Conservation (phyloP, 2,797 vertebrate species). For the Hydrophis major region DNA sequence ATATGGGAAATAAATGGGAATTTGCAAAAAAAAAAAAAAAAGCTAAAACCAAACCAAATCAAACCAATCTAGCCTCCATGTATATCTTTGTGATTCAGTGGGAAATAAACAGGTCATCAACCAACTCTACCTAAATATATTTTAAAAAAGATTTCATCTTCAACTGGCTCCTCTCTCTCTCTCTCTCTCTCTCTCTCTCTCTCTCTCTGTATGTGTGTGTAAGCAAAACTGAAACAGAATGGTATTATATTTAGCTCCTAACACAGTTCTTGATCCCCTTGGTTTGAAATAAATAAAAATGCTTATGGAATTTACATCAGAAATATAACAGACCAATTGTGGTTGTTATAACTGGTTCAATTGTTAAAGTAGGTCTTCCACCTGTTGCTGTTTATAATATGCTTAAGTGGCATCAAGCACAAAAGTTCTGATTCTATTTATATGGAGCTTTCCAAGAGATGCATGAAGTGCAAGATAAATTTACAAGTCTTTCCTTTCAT, state of each 20-base stretch:
- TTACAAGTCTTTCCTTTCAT: slow-evolving; percentile 52
- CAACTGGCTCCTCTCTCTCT: neutral
- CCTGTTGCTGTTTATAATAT: slow-evolving; percentile 66
- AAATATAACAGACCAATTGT: slow-evolving; percentile 51
- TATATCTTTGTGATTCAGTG: slow-evolving; percentile 52
- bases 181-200: no score
- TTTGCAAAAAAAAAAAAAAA: neutral
- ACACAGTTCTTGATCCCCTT: slow-evolving; percentile 45
- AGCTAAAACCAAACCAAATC: neutral
- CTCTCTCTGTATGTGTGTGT: neutral
- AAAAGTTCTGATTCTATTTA: slow-evolving; percentile 63
- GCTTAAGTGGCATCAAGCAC: slow-evolving; percentile 44
- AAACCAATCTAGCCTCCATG: neutral
- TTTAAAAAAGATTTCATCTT: slow-evolving; percentile 40
- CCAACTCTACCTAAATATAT: slow-evolving; percentile 14
- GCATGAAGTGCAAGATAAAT: slow-evolving; percentile 50
- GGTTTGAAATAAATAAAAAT: slow-evolving; percentile 60
- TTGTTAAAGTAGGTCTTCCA: slow-evolving; percentile 60
- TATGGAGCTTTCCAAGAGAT: slow-evolving; percentile 46
- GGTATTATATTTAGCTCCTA: slow-evolving; percentile 51
- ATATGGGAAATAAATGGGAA: neutral
- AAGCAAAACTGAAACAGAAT: slow-evolving; percentile 13
- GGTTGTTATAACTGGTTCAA: slow-evolving; percentile 46
- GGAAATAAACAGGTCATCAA: slow-evolving; percentile 45
- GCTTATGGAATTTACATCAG: slow-evolving; percentile 64